Conservation (phyloP, 2,113 vertebrate species). For the Ammospiza nelsoni region DNA sequence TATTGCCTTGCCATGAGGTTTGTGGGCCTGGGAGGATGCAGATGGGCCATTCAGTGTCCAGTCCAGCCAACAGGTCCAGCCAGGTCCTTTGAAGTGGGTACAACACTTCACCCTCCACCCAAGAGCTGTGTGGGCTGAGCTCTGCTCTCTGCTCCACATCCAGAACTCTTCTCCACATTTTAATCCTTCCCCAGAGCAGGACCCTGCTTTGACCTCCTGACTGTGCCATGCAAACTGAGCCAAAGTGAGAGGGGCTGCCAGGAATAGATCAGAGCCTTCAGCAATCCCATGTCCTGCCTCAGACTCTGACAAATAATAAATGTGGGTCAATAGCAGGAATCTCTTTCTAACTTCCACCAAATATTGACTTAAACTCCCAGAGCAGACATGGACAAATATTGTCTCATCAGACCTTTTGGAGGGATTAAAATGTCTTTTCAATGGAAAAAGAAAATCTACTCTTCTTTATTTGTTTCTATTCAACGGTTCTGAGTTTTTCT, state of each 20-base stretch:
- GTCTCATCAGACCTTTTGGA: slow-evolving; percentile 1
- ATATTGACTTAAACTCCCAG: slow-evolving; percentile 48
- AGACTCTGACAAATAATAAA: background rate
- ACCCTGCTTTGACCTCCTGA: background rate
- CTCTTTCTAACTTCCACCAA: slow-evolving; percentile 17
- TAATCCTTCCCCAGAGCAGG: background rate
- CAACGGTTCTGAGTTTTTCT: background rate
- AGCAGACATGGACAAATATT: slow-evolving; percentile 55
- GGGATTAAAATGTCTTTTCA: background rate
- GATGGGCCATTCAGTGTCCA: background rate
- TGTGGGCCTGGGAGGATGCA: background rate
- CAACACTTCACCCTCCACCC: background rate
- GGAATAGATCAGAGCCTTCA: background rate
- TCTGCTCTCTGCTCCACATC: background rate
- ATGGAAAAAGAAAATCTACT: background rate
- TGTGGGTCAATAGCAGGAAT: slow-evolving; percentile 16
- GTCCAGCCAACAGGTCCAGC: background rate
- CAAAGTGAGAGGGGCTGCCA: background rate
- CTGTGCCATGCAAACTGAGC: background rate
- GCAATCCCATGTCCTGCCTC: background rate
- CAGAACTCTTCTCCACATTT: background rate
- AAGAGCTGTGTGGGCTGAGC: background rate
- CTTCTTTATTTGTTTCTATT: background rate
- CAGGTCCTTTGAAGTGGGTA: background rate
- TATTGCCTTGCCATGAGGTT: background rate